A percentile compares a stretch with the other conserved stretches of the same genome.
These are phyloP conservation scores for Ceratina australensis DNA, from an alignment of 1,140 invertebrate species.

Conservation along the genomic window DNA sequence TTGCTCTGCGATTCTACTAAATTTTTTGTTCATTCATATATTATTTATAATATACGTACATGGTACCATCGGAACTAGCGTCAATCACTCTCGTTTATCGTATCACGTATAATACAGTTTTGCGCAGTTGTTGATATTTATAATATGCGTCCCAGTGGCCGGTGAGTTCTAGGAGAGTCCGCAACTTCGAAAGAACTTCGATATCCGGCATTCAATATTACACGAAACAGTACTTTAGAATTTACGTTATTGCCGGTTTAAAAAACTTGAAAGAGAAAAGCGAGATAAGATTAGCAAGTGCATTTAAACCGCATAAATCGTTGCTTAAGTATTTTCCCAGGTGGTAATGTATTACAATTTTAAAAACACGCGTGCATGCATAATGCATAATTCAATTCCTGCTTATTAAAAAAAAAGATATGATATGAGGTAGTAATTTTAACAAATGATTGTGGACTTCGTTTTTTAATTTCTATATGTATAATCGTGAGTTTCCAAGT, in stretches of 20 bases:
- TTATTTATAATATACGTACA: slow-evolving; percentile 42
- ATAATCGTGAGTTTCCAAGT: background rate
- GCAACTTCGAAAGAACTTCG: background rate
- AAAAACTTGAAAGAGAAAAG: no score
- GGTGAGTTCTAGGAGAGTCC: background rate
- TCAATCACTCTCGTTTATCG: slow-evolving; percentile 26
- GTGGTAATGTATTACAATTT: no score
- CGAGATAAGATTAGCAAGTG: no score
- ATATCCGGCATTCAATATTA: background rate
- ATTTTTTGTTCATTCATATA: slow-evolving; percentile 30
- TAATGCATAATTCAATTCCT: background rate
- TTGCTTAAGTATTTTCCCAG: no score
- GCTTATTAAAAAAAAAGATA: background rate
- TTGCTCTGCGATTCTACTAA: slow-evolving; percentile 48
- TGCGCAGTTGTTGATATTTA: slow-evolving; percentile 55
- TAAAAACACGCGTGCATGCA: background rate
- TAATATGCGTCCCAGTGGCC: slow-evolving; percentile 40
- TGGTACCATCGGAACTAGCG: slow-evolving; percentile 11
- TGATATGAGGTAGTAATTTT: background rate
- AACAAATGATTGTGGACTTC: no score
- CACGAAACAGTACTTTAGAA: background rate
- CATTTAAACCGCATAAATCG: no score
- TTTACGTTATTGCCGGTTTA: no score
- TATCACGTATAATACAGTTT: slow-evolving; percentile 52
- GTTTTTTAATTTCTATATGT: background rate